Base-by-base conservation (phyloP, 1,140 invertebrate species). In the Campoletis sonorensis region DNA sequence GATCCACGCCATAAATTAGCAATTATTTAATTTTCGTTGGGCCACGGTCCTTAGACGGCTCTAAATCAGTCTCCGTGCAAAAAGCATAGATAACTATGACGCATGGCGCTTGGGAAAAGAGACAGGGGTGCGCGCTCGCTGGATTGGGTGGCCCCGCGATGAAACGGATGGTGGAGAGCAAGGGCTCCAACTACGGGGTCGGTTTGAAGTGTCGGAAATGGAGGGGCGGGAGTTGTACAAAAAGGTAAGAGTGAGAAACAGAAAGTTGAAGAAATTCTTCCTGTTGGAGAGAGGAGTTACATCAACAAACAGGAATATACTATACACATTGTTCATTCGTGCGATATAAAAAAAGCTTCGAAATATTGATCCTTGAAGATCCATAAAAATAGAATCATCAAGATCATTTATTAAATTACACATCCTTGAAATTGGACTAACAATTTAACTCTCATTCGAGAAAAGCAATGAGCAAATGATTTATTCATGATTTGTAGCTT, bases 31-130 rank as follows among this genome's bases (percentile, higher is more conserved):
- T 92, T 92, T 92, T 92, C 91, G 91, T 91, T 89, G 91, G 89
- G 90, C 89, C 90, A 89, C 84, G 87, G 90, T 92, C 91, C 91
- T 92, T 92, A 92, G 91, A 91, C 90, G 89, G 90, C 91, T 92
- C 90, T 92, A 92, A 92, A 92, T 92, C 91, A 92, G 91, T 92
- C 90, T 92, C 89, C 90, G 87, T 85, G 89, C 91, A 92, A 92
- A 92, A 92, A 92, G 91, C 91, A 92, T 91, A 92, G 91, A 92
- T 92, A 92, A 92, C 91, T 92, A 92, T 92, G 91, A 92, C 90
- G 89, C 90, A 92, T 92, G 87, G 91, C 91, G 85, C 84, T 86
- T 86, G 88, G 85, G 89, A 90, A 90, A 90, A 90, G 90, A 91
- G 85, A 85, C 81, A 83, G 79, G 84, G 80, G 82, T 80, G 78